Conservation (phyloP, 2,797 vertebrate genomes). For the Otus scops region DNA sequence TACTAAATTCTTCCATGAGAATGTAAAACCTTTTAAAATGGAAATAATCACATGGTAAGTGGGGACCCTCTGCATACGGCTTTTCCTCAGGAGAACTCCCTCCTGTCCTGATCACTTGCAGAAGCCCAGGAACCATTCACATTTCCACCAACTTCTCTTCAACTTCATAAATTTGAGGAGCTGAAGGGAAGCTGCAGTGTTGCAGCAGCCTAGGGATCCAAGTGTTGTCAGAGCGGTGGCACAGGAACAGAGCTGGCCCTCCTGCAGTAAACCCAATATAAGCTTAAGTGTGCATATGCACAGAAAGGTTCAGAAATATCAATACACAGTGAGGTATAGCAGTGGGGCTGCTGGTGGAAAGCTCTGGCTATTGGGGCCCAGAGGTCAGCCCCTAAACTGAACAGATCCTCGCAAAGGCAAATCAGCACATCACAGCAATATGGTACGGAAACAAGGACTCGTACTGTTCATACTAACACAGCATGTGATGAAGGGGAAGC, state of each 20-base stretch:
- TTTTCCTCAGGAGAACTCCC: neutral
- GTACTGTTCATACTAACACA: neutral
- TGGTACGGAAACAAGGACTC: neutral
- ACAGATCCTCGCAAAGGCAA: neutral
- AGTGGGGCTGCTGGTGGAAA: neutral
- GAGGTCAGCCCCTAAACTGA: neutral
- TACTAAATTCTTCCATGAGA: neutral
- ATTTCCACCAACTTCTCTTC: neutral
- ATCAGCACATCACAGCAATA: neutral
- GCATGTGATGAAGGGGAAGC: neutral
- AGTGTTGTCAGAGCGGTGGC: neutral
- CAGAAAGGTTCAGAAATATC: neutral
- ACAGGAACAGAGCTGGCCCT: neutral
- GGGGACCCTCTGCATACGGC: neutral
- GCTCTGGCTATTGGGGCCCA: neutral
- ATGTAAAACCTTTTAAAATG: neutral
- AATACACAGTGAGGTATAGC: neutral
- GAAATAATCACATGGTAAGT: neutral
- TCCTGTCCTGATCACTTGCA: neutral
- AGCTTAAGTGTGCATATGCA: neutral
- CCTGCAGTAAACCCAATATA: neutral
- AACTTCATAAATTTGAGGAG: neutral
- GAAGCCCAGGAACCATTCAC: neutral
- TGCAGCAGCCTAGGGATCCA: neutral
- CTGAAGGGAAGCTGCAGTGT: neutral